Conservation (phyloP, 2,113 vertebrate genomes). For the Zosterops japonicus region DNA sequence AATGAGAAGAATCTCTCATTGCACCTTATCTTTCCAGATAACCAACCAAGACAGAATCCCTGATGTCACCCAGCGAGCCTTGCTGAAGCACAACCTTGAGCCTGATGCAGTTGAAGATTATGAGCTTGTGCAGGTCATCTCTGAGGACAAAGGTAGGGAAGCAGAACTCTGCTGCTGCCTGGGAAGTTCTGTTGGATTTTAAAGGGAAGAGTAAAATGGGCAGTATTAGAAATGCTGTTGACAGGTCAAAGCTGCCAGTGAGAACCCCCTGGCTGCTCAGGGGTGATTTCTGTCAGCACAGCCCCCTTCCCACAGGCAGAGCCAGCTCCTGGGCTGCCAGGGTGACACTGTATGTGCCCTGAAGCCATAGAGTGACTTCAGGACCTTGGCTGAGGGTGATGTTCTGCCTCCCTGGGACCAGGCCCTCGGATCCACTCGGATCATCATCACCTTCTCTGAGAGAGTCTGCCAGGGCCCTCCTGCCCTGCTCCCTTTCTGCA, state of each 20-base stretch:
- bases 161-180: neutral
- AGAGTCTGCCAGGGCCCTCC: neutral
- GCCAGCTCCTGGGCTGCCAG: neutral
- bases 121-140: conserved; percentile 92
- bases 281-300: neutral
- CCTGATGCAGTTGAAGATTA: conserved; percentile 80
- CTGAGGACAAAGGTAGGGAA: conserved; percentile 86
- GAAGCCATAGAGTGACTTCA: no score
- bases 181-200: neutral
- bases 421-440: neutral
- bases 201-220: neutral
- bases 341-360: fast-evolving
- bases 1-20: neutral
- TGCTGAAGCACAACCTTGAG: conserved; percentile 92
- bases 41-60: conserved; percentile 93
- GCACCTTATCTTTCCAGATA: conserved; percentile 71
- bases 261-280: neutral
- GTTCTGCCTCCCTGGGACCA: neutral
- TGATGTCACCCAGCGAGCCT: conserved; percentile 85
- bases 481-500: neutral
- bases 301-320: neutral
- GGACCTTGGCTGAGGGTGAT: neutral
- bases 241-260: neutral
- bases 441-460: neutral
- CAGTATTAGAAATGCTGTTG: neutral